A percentile compares a stretch with the other conserved stretches of the same genome.
Conservation (phyloP, 2,113 vertebrate genomes). For the Phylloscopus whistleri region DNA sequence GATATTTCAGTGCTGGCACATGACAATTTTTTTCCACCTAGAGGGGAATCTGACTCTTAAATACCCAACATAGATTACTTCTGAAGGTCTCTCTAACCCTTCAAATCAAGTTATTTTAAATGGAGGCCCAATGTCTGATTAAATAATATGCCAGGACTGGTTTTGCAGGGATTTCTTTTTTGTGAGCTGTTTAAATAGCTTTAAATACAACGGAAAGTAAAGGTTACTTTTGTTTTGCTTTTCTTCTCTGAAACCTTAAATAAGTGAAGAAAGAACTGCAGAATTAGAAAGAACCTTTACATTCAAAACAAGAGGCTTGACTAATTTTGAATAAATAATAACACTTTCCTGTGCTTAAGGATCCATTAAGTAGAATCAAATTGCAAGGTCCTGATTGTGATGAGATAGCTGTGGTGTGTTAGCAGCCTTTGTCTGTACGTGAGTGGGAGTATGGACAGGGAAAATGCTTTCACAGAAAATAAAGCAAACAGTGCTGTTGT, state of each 20-base stretch:
- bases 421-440: background rate
- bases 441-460: background rate
- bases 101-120: background rate
- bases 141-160: background rate
- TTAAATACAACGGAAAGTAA: background rate
- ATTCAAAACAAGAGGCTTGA: background rate
- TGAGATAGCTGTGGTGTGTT: background rate
- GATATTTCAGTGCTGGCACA: background rate
- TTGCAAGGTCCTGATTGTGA: background rate
- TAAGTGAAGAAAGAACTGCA: background rate
- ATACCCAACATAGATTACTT: background rate
- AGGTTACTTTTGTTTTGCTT: background rate
- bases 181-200: background rate
- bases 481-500: background rate
- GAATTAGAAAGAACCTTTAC: background rate
- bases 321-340: slow-evolving; percentile 22
- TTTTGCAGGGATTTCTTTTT: background rate
- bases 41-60: background rate
- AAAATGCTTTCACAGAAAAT: background rate
- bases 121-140: background rate
- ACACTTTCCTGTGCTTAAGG: background rate
- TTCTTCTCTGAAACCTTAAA: background rate
- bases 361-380: slow-evolving; percentile 23
- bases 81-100: background rate
- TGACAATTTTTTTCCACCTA: background rate